Evolutionary conservation across 2,113 vertebrate species (phyloP).

Genomic region (Hirundichthys speculiger): DNA sequence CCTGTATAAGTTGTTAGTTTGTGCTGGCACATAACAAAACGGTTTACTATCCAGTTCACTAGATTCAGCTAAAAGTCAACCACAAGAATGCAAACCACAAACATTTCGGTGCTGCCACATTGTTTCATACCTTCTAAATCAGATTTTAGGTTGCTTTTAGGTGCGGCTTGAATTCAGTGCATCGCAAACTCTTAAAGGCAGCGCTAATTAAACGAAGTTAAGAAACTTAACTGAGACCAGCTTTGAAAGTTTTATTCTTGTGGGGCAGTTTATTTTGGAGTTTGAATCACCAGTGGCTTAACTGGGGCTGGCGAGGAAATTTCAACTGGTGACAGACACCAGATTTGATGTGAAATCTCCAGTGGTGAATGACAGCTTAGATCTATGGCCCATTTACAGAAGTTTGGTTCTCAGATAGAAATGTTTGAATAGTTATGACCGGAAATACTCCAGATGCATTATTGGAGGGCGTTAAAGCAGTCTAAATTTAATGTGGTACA

Average conservation of each 20-base stretch:
- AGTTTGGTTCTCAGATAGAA: slow-evolving; percentile 78
- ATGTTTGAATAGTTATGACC: slow-evolving; percentile 80
- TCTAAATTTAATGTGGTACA: slow-evolving; percentile 83
- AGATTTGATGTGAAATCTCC: slow-evolving; percentile 81
- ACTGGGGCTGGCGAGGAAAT: slow-evolving; percentile 79
- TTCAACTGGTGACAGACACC: slow-evolving; percentile 77
- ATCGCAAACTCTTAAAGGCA: slow-evolving; percentile 10
- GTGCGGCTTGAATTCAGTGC: not conserved
- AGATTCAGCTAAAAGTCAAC: not conserved
- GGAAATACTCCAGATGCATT: slow-evolving; percentile 81
- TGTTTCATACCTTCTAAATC: not conserved
- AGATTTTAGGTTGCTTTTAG: not conserved
- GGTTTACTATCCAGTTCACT: not conserved
- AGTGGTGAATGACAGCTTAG: slow-evolving; percentile 79
- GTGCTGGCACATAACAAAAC: not conserved
- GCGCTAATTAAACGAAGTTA: slow-evolving; percentile 70
- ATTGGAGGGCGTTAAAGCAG: slow-evolving; percentile 82
- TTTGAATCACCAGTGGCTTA: slow-evolving; percentile 77
- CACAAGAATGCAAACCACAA: not conserved
- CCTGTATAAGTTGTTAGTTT: slow-evolving; percentile 22
- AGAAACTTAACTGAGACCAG: slow-evolving; percentile 68
- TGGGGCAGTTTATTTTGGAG: slow-evolving; percentile 80
- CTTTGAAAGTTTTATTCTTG: slow-evolving; percentile 72
- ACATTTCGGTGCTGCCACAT: not conserved
- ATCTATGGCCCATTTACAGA: slow-evolving; percentile 86